Conservation (phyloP, 35 echinoderm and acorn worm genomes). For the Nesometra sesokonis region DNA sequence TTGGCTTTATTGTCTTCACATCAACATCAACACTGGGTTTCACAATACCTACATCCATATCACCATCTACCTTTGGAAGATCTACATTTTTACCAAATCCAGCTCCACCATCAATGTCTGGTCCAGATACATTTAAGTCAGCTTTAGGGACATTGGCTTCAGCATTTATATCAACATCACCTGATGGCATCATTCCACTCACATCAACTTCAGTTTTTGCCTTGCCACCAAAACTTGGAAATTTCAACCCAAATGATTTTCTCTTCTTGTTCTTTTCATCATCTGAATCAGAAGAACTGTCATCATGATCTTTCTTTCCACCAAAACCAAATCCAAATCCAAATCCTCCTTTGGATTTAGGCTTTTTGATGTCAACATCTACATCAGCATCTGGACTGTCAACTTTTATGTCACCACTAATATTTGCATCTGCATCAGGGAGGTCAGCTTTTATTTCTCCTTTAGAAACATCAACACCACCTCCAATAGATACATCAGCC, state of each 20-base stretch:
- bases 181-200: not conserved
- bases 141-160: conserved; percentile 9
- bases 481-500: not conserved
- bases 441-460: not conserved
- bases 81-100: conserved; percentile 4
- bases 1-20: not conserved
- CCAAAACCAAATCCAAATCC: not conserved
- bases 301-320: not conserved
- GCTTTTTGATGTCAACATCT: conserved; percentile 36
- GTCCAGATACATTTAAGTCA: conserved; percentile 23
- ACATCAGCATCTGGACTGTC: conserved; percentile 21
- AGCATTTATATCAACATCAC: not conserved
- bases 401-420: conserved; percentile 40
- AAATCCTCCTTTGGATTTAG: conserved; percentile 18
- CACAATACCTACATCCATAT: not conserved
- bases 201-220: not conserved
- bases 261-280: not conserved
- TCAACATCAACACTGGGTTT: not conserved
- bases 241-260: conserved; percentile 16
- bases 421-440: not conserved
- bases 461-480: not conserved
- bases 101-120: conserved; percentile 17
- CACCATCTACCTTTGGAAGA: not conserved
- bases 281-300: not conserved
- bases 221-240: conserved; percentile 17